Base-by-base conservation (phyloP, 2,113 vertebrate genomes). In the Pachycephala philippinensis region DNA sequence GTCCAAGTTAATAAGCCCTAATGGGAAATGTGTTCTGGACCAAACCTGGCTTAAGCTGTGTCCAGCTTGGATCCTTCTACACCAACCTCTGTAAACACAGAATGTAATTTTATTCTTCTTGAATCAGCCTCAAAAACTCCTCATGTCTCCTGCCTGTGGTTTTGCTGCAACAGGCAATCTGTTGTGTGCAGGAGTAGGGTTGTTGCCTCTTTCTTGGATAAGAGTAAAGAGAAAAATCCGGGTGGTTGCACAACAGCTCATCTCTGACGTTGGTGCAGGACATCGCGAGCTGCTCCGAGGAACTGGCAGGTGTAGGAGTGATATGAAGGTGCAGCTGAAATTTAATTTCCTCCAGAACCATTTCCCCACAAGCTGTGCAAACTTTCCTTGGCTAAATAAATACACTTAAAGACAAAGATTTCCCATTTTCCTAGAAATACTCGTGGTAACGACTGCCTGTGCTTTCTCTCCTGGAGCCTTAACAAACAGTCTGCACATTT, bases 331-430 rank as follows among this genome's bases (percentile, higher is more conserved):
- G 50, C 90, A 86, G 78, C 85, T 26, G 61, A 88, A 97, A 94
- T 96, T 95, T 95, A 93, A 97, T 97, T 98, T 97, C 93, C 94
- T 96, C 70, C 81, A 87, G 87, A 92, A 35, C 85, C 47, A 3
- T 94, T 94, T 91, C 92, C 90, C 77, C 60, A 49, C 87, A 93
- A 95, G 90, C 96, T 95, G 90, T 94, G 95, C 84, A 97, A 96
- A 97, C 93, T 87, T 94, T 89, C 93, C 59, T 92, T 90, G 90
- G 96, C 94, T 97, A 95, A 97, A 97, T 94, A 97, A 97, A 98
- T 78, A 97, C 84, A 61, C 95, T 95, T 94, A 88, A 97, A 98
- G 96, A 69, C 95, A 97, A 95, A 98, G 96, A 96, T 96, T 97
- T 97, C 89, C 79, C 89, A 4, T 97, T 97, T 98, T 96, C 93